Evolutionary conservation across 2,888 invertebrate species (phyloP), one percentile per base, ranked within the genome.

Genomic region (Byasa hedistus): DNA sequence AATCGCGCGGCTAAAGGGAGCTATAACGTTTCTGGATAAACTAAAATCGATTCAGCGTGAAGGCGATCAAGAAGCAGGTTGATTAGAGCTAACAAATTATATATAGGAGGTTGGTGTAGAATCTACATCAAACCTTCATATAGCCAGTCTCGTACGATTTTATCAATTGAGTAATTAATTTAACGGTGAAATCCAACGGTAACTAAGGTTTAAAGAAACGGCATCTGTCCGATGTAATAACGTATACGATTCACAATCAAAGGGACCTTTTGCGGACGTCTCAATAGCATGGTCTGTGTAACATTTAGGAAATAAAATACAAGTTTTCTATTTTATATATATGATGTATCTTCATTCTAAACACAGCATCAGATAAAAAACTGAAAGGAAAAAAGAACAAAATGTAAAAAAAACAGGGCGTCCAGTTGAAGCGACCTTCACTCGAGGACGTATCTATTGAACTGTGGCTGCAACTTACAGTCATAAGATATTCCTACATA

Each of bases 91-190:
- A 58, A 66, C 58, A 66, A 66, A 63, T 56, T 62, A 59, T 44
- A 39, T 2, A n/a, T 48, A 48, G 39, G 1, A 22, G 22, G 44
- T n/a, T 22, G 21, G 52, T 64, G 44, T 52, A 27, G 21, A 60
- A 4, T 60, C 58, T 19, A 27, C 17, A 60, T 19, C 22, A 10
- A 57, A 5, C 32, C 51, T 22, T 24, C 57, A 52, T 27, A 39
- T 36, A 52, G 36, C 19, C n/a, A n/a, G n/a, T n/a, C 24, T 22
- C 7, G 19, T 39, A 61, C 44, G 39, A 15, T 51, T 60, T 66
- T 51, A 66, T 63, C 66, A 52, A 63, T 55, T 55, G 15, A 57
- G 36, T 48, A 66, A 63, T 63, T 63, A 56, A 63, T 56, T 62
- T 32, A 44, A 66, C 22, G 48, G 48, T 22, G 55, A 63, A 52